phyloP scores from a whole-genome alignment of 2,888 invertebrate species.

The Idaea biselata region DNA sequence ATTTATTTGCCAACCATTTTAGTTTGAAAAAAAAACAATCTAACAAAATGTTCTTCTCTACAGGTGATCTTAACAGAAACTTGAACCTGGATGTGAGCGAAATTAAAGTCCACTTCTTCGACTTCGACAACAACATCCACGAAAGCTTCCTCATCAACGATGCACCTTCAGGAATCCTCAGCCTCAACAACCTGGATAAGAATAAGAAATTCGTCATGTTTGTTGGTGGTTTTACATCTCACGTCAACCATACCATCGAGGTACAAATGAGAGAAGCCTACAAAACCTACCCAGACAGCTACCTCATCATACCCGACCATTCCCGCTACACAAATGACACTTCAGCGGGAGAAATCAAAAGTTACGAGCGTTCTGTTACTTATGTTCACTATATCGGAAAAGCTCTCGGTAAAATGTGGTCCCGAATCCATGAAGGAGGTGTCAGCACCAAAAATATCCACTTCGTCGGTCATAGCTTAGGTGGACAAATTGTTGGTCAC shows the following conservation, averaged over 20 bases:
- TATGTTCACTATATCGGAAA: constrained; percentile 67
- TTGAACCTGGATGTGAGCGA: constrained; percentile 57
- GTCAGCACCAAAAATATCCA: constrained; percentile 59
- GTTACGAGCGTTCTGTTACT: constrained; percentile 65
- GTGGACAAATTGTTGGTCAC: constrained; percentile 64
- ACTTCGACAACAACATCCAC: constrained; percentile 47
- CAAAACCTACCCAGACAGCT: constrained; percentile 56
- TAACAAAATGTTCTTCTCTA: constrained; percentile 12
- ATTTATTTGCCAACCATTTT: background rate
- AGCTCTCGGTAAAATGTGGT: constrained; percentile 56
- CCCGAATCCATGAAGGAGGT: constrained; percentile 45
- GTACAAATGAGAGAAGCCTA: constrained; percentile 59
- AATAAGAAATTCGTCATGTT: constrained; percentile 57
- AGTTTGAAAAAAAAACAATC: background rate
- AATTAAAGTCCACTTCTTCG: constrained; percentile 60
- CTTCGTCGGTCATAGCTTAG: constrained; percentile 68
- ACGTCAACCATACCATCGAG: constrained; percentile 61
- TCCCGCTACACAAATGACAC: constrained; percentile 64
- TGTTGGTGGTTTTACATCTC: constrained; percentile 64
- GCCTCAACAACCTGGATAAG: constrained; percentile 48
- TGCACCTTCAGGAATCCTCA: constrained; percentile 57
- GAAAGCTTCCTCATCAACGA: constrained; percentile 47
- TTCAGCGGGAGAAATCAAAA: constrained; percentile 49
- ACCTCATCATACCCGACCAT: constrained; percentile 70
- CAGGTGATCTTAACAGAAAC: constrained; percentile 56